These are phyloP conservation scores for Calyptomena viridis DNA, from an alignment of 2,113 vertebrate species.

Conservation along the genomic window DNA sequence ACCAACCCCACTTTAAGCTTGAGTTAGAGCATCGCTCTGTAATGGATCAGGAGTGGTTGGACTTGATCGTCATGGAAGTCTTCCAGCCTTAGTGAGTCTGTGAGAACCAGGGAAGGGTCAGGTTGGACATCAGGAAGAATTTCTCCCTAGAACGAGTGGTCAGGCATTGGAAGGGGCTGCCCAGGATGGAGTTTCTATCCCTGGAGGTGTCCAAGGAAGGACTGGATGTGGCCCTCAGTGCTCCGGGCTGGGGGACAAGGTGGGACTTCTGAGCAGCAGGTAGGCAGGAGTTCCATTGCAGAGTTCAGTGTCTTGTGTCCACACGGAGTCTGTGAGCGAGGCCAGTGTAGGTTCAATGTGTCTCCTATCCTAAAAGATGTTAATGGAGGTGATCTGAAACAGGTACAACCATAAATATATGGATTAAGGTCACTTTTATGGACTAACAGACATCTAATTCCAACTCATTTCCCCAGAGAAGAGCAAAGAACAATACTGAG, in stretches of 20 bases:
- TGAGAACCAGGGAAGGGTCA: not conserved
- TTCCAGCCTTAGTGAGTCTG: not conserved
- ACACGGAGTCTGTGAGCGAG: not conserved
- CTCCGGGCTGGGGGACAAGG: no score
- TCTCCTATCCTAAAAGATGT: not conserved
- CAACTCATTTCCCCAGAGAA: not conserved
- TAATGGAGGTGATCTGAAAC: not conserved
- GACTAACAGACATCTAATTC: not conserved
- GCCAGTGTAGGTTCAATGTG: not conserved
- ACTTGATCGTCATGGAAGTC: not conserved
- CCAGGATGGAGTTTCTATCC: not conserved
- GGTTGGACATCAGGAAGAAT: not conserved
- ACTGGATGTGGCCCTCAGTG: no score
- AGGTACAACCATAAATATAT: no score
- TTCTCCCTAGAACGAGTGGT: not conserved
- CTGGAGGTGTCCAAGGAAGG: no score
- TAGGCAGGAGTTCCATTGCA: not conserved
- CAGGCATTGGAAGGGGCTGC: not conserved
- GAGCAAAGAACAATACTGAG: not conserved
- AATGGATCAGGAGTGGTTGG: not conserved
- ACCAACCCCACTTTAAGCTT: not conserved
- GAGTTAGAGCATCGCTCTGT: not conserved
- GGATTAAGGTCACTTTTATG: not conserved
- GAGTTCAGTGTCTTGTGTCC: accelerated
- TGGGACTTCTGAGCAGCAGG: not conserved